These are phyloP conservation scores for Coelopa pilipes DNA, from an alignment of 2,888 invertebrate genomes.

Conservation along the genomic window DNA sequence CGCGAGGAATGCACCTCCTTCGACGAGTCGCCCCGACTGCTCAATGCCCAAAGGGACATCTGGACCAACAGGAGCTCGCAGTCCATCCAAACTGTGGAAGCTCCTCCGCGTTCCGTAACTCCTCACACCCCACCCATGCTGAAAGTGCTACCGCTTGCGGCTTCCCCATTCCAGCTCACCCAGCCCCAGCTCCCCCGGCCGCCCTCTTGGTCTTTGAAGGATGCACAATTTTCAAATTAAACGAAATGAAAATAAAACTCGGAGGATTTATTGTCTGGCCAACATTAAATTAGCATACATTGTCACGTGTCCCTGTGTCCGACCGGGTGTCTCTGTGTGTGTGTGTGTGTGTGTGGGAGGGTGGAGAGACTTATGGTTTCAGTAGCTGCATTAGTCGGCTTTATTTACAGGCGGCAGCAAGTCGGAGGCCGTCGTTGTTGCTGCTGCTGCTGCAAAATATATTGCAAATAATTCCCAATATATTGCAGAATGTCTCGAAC, in stretches of 20 bases:
- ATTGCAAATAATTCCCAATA: constrained; percentile 61
- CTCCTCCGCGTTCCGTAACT: too few relatives aligned
- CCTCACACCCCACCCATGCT: too few relatives aligned
- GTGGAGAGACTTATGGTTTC: constrained; percentile 56
- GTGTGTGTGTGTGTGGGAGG: constrained; percentile 35
- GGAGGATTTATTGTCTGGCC: constrained; percentile 19
- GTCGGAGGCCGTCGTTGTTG: constrained; percentile 30
- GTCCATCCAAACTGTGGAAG: too few relatives aligned
- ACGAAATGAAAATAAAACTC: constrained; percentile 4
- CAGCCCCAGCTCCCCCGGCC: neutral
- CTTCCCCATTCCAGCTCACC: neutral
- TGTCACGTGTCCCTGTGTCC: constrained; percentile 3
- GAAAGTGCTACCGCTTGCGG: too few relatives aligned
- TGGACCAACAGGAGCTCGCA: too few relatives aligned
- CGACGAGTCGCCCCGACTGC: too few relatives aligned
- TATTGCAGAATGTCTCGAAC: constrained; percentile 57
- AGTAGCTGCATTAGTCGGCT: constrained; percentile 54
- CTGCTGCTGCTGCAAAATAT: constrained; percentile 53
- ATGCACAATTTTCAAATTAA: constrained; percentile 7
- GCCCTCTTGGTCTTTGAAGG: neutral
- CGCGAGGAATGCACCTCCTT: too few relatives aligned
- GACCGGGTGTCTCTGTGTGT: constrained; percentile 16
- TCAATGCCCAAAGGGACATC: too few relatives aligned
- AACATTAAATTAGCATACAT: constrained; percentile 32
- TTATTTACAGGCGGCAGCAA: constrained; percentile 17